Percentiles rank a stretch among this genome's conserved stretches.
Conservation (phyloP, 2,888 invertebrate genomes). For the Alitta virens region DNA sequence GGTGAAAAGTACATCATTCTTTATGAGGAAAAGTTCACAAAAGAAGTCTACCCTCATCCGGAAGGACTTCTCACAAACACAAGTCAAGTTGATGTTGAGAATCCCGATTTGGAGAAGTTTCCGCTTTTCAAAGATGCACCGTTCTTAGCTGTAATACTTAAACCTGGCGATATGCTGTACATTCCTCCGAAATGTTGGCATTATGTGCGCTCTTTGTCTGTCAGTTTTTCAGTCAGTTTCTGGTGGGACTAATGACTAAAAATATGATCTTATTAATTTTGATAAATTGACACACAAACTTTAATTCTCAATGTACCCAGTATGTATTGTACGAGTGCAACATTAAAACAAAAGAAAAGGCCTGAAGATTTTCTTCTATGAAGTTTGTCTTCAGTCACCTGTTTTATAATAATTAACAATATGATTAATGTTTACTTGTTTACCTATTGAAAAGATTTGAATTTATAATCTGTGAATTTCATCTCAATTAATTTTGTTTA, state of each 20-base stretch:
- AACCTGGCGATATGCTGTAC: constrained; percentile 85
- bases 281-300: no score
- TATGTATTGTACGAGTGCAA: no score
- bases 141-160: constrained; percentile 69
- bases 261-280: no score
- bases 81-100: constrained; percentile 82
- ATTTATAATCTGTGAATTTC: no score
- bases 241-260: constrained; percentile 89
- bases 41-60: constrained; percentile 73
- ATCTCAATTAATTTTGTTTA: no score
- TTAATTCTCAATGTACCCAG: no score
- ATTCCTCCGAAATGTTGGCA: constrained; percentile 98
- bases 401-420: no score
- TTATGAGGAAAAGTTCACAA: constrained; percentile 71
- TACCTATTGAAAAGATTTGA: no score
- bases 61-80: constrained; percentile 80
- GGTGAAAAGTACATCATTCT: constrained; percentile 87
- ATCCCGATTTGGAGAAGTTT: constrained; percentile 71
- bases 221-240: constrained; percentile 95
- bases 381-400: no score
- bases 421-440: no score
- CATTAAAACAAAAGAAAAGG: no score
- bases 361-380: no score
- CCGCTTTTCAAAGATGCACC: constrained; percentile 65
- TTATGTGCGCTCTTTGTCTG: constrained; percentile 81